These are phyloP conservation scores for Harpagifer antarcticus DNA, from an alignment of 2,797 vertebrate species.

Conservation along the genomic window DNA sequence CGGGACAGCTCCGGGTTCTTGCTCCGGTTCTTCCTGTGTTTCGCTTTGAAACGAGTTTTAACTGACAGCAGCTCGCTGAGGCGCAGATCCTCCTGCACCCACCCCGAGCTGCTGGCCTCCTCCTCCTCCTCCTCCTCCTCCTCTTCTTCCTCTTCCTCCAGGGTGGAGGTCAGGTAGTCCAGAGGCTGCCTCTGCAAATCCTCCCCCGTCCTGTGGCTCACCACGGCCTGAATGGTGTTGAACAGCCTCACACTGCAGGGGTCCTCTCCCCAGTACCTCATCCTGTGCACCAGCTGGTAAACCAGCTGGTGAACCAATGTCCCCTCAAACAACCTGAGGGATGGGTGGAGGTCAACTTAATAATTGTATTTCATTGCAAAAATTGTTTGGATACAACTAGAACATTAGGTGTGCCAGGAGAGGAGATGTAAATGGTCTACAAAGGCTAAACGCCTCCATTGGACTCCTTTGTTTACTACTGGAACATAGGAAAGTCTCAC, in stretches of 20 bases:
- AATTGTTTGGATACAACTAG: too few relatives aligned
- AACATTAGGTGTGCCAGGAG: too few relatives aligned
- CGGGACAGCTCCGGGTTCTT: slow-evolving; percentile 13
- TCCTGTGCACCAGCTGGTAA: slow-evolving; percentile 78
- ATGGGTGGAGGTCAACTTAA: too few relatives aligned
- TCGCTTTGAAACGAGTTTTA: slow-evolving; percentile 35
- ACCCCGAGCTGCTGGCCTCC: background rate
- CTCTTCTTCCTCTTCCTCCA: background rate
- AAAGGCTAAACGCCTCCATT: too few relatives aligned
- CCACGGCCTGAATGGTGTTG: slow-evolving; percentile 58
- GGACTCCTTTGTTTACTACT: too few relatives aligned
- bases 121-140: background rate
- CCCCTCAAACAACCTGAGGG: slow-evolving; percentile 86
- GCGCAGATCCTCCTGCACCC: background rate
- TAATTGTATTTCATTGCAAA: too few relatives aligned
- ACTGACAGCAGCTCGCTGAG: background rate
- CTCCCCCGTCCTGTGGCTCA: slow-evolving; percentile 1
- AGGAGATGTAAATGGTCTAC: too few relatives aligned
- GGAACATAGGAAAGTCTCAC: too few relatives aligned
- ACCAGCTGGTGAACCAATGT: slow-evolving; percentile 83
- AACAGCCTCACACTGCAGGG: slow-evolving; percentile 69
- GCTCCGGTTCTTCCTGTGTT: slow-evolving; percentile 27
- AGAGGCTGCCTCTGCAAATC: background rate
- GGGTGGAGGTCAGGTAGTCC: background rate
- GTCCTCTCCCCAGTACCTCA: slow-evolving; percentile 59